Base-by-base conservation (phyloP, 1,140 invertebrate species). In the Drosophila setifemur region DNA sequence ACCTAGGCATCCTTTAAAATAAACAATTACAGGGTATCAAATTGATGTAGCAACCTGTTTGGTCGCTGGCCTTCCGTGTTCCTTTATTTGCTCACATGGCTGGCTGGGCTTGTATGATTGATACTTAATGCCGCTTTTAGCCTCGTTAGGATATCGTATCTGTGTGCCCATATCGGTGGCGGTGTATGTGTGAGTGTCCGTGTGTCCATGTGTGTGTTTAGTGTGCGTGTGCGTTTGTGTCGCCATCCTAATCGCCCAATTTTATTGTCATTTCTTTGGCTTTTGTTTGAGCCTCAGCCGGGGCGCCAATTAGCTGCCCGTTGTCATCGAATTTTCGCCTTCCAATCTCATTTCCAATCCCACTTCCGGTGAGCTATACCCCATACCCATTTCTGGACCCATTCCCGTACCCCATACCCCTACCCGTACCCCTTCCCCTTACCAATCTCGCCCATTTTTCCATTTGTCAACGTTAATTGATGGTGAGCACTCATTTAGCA, bases 41-140 rank as follows among this genome's bases (percentile, higher is more conserved):
- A 40, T n/a, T n/a, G n/a, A n/a, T n/a, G 23, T 16, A 1, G 4
- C 9, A 29, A 3, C 3, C 9, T 12, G 3, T 35, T 39, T 9
- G 18, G 31, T 8, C 16, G 8, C n/a, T n/a, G n/a, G 33, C 14
- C 54, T 54, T 43, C 31, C 37, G 42, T 52, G 42, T 40, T 57
- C 52, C 67, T 69, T 70, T 73, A 78, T 85, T 67, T 85, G 60
- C 54, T 71, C 52, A 71, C 66, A 71, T 72, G 48, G 42, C 52
- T 33, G 67, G 42, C 54, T 63, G 12, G n/a, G 54, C 53, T 67
- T 85, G 74, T 72, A 85, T 85, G 79, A 85, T 85, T 85, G 81
- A 85, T 85, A 78, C 79, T 85, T 85, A 85, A 85, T 85, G 81
- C 67, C 69, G 66, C 61, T 79, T 86, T 85, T 75, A 85, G 73